These are phyloP conservation scores for Lasius fuliginosus DNA, from an alignment of 2,888 invertebrate genomes.

Conservation along the genomic window DNA sequence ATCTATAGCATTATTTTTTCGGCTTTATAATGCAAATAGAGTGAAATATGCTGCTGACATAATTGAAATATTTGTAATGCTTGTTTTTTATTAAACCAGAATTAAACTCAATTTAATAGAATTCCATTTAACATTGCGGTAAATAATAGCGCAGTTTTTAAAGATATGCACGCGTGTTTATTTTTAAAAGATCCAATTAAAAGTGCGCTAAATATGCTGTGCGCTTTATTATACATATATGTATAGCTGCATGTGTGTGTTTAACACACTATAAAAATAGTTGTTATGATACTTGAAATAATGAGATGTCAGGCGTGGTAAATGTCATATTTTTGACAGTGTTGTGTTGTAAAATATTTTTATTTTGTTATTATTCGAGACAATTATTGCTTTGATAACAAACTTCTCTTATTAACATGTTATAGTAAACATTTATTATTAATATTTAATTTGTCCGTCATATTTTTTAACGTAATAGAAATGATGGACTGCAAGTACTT, in stretches of 20 bases:
- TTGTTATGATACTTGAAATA: background rate
- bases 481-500: background rate
- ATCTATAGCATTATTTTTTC: background rate
- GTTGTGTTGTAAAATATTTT: background rate
- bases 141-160: background rate
- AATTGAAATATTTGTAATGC: background rate
- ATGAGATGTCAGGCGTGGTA: background rate
- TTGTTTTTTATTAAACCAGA: background rate
- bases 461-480: background rate
- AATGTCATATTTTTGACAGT: background rate
- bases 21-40: background rate
- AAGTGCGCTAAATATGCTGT: background rate
- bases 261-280: background rate
- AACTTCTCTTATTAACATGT: background rate
- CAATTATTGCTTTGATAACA: background rate
- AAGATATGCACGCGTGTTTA: background rate
- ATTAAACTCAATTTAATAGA: background rate
- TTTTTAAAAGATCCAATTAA: background rate
- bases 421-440: background rate
- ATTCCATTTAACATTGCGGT: background rate
- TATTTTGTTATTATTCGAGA: background rate
- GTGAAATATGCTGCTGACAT: background rate
- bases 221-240: background rate
- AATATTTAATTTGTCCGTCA: background rate
- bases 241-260: background rate